Evolutionary conservation across 37 sponge, comb jelly and placozoan species (phyloP), one percentile per base, ranked within the genome.

Genomic region (Hormiphora californensis): DNA sequence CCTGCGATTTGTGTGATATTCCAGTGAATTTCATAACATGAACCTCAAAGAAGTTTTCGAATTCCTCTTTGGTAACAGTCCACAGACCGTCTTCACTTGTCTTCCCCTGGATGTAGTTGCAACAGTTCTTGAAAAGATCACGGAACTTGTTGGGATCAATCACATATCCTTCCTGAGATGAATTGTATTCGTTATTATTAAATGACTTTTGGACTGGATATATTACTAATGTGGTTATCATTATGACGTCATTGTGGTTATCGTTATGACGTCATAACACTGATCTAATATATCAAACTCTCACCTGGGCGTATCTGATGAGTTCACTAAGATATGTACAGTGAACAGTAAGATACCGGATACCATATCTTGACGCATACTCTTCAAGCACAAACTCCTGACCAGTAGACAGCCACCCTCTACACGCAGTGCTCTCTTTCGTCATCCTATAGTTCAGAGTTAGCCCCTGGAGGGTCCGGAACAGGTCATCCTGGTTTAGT

Each of bases 131-230:
- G 67, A 65, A 65, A 19, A 65, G 37, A 65, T 65, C 67, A 4
- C 67, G 67, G 67, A 65, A 65, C 67, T 65, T 65, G 37, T 65
- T 65, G 19, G 67, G 67, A 19, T 65, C 67, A 28, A 65, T 33
- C 67, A 65, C 67, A 38, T 33, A 65, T 7, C 67, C 67, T 34
- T 65, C 5, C 67, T 65, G 37, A 65, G 17, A 28, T 36, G 9
- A 15, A 17, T 49, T 49, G 9, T 17, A 49, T 17, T 49, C 15
- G 53, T 49, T 49, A 17, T 49, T 17, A 17, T 15, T 49, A 15
- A 17, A 15, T 17, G n/a, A n/a, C n/a, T n/a, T n/a, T n/a, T n/a
- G n/a, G n/a, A n/a, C n/a, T n/a, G n/a, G n/a, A n/a, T n/a, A n/a
- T n/a, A n/a, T n/a, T n/a, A n/a, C n/a, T n/a, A 46, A 17, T 46